These are phyloP conservation scores for Chelonus insularis DNA, from an alignment of 1,140 invertebrate species.

Conservation along the genomic window DNA sequence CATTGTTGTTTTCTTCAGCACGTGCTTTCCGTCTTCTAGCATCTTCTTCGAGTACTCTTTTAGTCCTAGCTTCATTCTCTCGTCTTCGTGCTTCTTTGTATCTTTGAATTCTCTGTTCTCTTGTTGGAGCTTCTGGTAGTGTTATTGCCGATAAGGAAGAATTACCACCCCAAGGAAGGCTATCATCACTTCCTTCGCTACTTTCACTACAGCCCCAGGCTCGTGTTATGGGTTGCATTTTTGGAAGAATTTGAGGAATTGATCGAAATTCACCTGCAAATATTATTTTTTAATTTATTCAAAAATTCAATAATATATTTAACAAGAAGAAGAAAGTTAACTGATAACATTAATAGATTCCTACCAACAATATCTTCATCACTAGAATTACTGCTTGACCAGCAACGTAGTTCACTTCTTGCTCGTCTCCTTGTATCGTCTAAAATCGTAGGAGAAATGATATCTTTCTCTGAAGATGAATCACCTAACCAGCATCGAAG, in stretches of 20 bases:
- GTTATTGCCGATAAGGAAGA: slow-evolving; percentile 40
- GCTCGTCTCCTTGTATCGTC: slow-evolving; percentile 43
- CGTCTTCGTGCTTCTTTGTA: slow-evolving; percentile 54
- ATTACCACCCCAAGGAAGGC: slow-evolving; percentile 47
- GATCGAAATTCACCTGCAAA: slow-evolving; percentile 43
- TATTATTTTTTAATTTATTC: too few species aligned
- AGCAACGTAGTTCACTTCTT: slow-evolving; percentile 51
- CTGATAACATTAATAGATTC: background rate
- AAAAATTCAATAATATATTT: too few species aligned
- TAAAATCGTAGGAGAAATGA: slow-evolving; percentile 30
- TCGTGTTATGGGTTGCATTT: slow-evolving; percentile 32
- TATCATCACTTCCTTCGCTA: slow-evolving; percentile 58
- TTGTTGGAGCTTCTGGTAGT: slow-evolving; percentile 44
- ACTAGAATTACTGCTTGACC: slow-evolving; percentile 57
- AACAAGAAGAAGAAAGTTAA: too few species aligned
- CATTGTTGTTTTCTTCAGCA: slow-evolving; percentile 41
- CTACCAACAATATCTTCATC: slow-evolving; percentile 50
- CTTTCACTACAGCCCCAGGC: slow-evolving; percentile 56
- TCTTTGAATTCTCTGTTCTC: slow-evolving; percentile 53
- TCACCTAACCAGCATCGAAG: slow-evolving; percentile 50
- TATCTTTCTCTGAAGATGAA: slow-evolving; percentile 35
- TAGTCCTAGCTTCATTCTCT: slow-evolving; percentile 52
- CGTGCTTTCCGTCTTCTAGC: slow-evolving; percentile 42
- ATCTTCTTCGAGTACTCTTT: slow-evolving; percentile 51
- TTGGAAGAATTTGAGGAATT: slow-evolving; percentile 37